Conservation (phyloP, 2,888 invertebrate genomes). For the Tortricodes alternella region DNA sequence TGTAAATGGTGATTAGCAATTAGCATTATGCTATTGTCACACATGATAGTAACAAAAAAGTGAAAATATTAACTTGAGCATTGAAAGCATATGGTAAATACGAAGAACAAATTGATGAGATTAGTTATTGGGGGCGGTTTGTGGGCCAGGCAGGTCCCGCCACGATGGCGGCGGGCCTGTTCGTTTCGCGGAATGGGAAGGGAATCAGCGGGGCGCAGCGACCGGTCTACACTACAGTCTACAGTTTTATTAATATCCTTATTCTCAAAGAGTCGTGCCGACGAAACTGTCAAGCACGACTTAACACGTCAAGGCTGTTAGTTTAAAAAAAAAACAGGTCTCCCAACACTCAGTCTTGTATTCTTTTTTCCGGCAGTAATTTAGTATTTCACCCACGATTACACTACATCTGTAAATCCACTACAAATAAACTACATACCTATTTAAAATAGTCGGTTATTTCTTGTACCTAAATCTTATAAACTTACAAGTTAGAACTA, state of each 20-base stretch:
- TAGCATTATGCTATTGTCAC: no score
- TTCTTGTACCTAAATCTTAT: no score
- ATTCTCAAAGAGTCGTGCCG: conserved; percentile 58
- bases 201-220: neutral
- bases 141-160: no score
- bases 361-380: neutral
- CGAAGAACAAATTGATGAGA: conserved; percentile 11
- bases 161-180: neutral
- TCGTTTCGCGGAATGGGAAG: conserved; percentile 11
- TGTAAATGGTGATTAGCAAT: no score
- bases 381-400: no score
- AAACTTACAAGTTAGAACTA: no score
- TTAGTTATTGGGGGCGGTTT: conserved; percentile 36
- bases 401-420: no score
- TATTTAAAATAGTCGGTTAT: no score
- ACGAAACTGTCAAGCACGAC: conserved; percentile 31
- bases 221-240: neutral
- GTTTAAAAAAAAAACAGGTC: neutral
- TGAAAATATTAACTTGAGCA: no score
- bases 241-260: conserved; percentile 58
- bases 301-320: conserved; percentile 31
- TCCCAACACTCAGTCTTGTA: neutral
- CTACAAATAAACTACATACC: no score
- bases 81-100: neutral
- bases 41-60: no score